phyloP scores from a whole-genome alignment of 1,140 invertebrate genomes.

The Drosophila setifemur region DNA sequence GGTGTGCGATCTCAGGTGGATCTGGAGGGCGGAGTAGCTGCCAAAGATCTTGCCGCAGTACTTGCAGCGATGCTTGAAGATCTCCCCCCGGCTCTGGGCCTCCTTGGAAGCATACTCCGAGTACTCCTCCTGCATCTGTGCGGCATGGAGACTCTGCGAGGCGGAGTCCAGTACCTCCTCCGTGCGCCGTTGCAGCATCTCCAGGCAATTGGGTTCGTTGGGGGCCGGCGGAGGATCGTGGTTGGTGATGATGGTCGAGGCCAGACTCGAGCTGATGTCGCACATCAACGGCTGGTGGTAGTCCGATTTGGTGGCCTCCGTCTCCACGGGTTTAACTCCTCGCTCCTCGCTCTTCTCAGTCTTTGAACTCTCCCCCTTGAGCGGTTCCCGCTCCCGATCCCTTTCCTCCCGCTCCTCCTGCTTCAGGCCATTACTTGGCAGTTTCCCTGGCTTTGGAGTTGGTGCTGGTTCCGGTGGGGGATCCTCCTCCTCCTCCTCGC shows the following conservation, averaged over 20 bases:
- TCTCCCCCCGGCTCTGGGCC: slow-evolving; percentile 87
- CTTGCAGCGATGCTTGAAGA: slow-evolving; percentile 97
- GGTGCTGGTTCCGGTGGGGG: slow-evolving; percentile 1
- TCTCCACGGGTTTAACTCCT: slow-evolving; percentile 1
- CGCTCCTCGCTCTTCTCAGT: slow-evolving; percentile 43
- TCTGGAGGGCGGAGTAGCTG: slow-evolving; percentile 97
- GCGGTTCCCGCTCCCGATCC: slow-evolving; percentile 6
- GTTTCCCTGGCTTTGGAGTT: slow-evolving; percentile 5
- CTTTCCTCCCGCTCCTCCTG: background rate
- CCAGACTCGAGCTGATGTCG: slow-evolving; percentile 86
- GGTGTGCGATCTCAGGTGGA: slow-evolving; percentile 97
- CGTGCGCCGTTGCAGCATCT: slow-evolving; percentile 94
- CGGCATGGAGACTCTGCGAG: slow-evolving; percentile 93
- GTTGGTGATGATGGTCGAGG: slow-evolving; percentile 93
- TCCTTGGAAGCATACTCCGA: slow-evolving; percentile 85
- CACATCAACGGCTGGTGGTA: slow-evolving; percentile 65
- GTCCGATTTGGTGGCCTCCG: slow-evolving; percentile 11
- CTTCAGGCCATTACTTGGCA: slow-evolving; percentile 2
- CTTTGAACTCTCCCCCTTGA: slow-evolving; percentile 72
- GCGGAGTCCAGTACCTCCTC: slow-evolving; percentile 96
- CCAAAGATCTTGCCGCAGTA: slow-evolving; percentile 99
- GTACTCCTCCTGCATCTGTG: slow-evolving; percentile 93
- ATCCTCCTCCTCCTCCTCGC: slow-evolving; percentile 40
- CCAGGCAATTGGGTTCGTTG: slow-evolving; percentile 92
- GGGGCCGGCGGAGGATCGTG: slow-evolving; percentile 88